Evolutionary conservation across 2,113 vertebrate genomes (phyloP), one percentile per base, ranked within the genome.

Genomic region (Amazona vittata): DNA sequence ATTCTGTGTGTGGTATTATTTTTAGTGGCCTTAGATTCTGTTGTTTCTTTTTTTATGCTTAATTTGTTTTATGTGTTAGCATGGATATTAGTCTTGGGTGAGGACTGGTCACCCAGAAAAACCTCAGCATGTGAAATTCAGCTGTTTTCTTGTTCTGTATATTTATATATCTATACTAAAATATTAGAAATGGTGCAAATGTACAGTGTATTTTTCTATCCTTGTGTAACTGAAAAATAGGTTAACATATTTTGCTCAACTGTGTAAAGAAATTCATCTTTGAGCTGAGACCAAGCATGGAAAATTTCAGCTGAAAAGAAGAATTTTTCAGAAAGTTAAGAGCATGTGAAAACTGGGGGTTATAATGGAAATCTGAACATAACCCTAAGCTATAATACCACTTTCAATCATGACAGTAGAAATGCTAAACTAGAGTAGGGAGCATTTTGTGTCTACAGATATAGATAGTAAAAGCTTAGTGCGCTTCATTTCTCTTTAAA

Each of bases 231-330:
- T 89, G 73, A 84, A 96, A 94, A 96, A 96, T 79, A 96, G 69
- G 92, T 88, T 94, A 91, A 89, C 46, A 59, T 59, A 80, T 96
- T 97, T 97, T 64, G 9, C 86, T 95, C 44, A 89, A 84, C 89
- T 97, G 87, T 96, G 96, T 93, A 94, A 95, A 97, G 82, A 94
- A 97, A 97, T 93, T 92, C 13, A n/a, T 96, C 82, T 96, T 93
- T 96, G 79, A 95, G 57, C 89, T 96, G 95, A 95, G 74, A 94
- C 84, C 89, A 92, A 96, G 92, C 87, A 90, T 97, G 80, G 79
- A 96, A 97, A 95, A 96, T 95, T 95, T 96, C 79, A 94, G 24
- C 83, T 95, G 80, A 92, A 97, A 96, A 95, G 90, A 86, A 92
- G 47, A 96, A 89, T 90, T 96, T 96, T 95, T 96, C 71, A 92